Evolutionary conservation across 2,797 vertebrate genomes (phyloP).

Genomic region (Myripristis jacobus): DNA sequence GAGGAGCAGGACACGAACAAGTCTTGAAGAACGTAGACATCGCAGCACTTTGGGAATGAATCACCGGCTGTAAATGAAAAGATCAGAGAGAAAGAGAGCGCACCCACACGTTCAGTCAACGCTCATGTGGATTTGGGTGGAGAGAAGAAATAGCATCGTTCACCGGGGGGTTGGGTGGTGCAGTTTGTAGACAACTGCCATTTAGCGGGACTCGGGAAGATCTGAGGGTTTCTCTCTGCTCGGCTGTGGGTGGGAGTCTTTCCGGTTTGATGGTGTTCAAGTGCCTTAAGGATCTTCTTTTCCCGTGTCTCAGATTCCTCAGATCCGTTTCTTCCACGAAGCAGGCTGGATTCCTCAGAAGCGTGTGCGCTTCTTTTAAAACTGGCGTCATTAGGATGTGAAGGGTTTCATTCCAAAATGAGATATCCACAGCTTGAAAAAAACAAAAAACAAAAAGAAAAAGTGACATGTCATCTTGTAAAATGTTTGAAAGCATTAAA

Average conservation of each 20-base stretch:
- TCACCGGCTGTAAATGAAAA: constrained; percentile 53
- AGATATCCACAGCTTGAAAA: constrained; percentile 26
- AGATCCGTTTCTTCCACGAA: constrained; percentile 57
- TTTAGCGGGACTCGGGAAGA: constrained; percentile 69
- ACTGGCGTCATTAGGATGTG: constrained; percentile 7
- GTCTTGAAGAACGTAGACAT: constrained; percentile 37
- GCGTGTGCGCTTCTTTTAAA: constrained; percentile 42
- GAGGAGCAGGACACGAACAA: constrained; percentile 20
- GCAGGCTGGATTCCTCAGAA: constrained; percentile 32
- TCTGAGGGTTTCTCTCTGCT: constrained; percentile 68
- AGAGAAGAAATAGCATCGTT: constrained; percentile 40
- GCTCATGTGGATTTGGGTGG: constrained; percentile 47
- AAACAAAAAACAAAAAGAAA: no score
- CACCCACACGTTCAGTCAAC: constrained; percentile 45
- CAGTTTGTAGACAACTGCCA: constrained; percentile 68
- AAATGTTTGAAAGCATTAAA: constrained; percentile 34
- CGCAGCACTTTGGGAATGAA: constrained; percentile 63
- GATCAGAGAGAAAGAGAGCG: constrained; percentile 45
- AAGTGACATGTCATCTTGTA: constrained; percentile 39
- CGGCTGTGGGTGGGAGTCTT: constrained; percentile 66
- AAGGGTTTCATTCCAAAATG: constrained; percentile 46
- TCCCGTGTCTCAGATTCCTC: constrained; percentile 57
- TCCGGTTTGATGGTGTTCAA: constrained; percentile 77
- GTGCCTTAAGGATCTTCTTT: constrained; percentile 82
- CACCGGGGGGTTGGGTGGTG: constrained; percentile 20